Evolutionary conservation across 92 coral and sea anemone species (phyloP).

Genomic region (Plumapathes pennacea): DNA sequence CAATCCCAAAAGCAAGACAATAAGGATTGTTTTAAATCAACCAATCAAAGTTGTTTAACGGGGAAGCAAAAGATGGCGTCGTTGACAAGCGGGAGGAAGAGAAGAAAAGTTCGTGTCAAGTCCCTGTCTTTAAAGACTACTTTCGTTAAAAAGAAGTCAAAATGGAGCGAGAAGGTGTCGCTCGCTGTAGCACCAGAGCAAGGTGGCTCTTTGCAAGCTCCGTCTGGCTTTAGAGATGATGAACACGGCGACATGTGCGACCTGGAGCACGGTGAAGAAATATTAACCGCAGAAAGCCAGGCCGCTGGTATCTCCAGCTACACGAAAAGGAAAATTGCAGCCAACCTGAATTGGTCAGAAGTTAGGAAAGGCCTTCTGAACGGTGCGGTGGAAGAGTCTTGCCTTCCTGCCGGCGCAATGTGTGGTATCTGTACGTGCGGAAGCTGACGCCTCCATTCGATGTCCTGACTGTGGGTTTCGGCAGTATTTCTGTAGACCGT

Average conservation of each 20-base stretch:
- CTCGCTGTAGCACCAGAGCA: not conserved
- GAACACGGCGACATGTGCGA: too few species aligned
- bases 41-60: too few species aligned
- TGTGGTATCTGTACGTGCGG: not conserved
- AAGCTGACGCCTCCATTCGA: slow-evolving; percentile 2
- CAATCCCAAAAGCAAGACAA: not conserved
- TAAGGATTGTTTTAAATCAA: not conserved
- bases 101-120: not conserved
- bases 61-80: too few species aligned
- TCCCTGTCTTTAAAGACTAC: not conserved
- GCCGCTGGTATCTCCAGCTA: not conserved
- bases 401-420: not conserved
- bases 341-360: not conserved
- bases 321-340: not conserved
- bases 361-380: not conserved
- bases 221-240: too few species aligned
- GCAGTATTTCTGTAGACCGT: slow-evolving; percentile 6
- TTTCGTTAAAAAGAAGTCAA: not conserved
- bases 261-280: too few species aligned
- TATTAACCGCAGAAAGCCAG: too few species aligned
- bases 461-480: slow-evolving; percentile 13
- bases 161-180: slow-evolving; percentile 1
- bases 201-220: not conserved
- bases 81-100: slow-evolving; percentile 11
- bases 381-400: not conserved